Conservation (phyloP, 2,113 vertebrate genomes). For the Talpa occidentalis region DNA sequence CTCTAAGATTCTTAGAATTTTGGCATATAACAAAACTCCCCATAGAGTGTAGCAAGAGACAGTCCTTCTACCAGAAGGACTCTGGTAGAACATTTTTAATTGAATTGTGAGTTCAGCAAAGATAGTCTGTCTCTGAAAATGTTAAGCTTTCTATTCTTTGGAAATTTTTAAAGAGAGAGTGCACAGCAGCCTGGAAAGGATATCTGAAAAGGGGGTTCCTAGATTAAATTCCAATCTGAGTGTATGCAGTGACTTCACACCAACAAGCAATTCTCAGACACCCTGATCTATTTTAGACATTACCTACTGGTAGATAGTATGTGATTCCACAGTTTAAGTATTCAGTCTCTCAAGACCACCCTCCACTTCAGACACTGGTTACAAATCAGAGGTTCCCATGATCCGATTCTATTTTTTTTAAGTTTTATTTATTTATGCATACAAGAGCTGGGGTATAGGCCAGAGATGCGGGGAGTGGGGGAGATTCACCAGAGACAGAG, state of each 20-base stretch:
- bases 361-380: background rate
- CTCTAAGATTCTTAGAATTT: conserved; percentile 22
- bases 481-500: too few relatives aligned
- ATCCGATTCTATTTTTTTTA: too few relatives aligned
- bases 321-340: too few relatives aligned
- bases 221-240: background rate
- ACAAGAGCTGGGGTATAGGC: too few relatives aligned
- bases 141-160: background rate
- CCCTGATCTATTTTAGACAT: too few relatives aligned
- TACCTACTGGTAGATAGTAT: too few relatives aligned
- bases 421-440: too few relatives aligned
- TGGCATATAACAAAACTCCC: background rate
- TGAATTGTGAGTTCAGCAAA: background rate
- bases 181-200: background rate
- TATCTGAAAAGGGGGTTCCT: background rate
- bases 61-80: background rate
- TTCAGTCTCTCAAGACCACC: too few relatives aligned
- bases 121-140: background rate
- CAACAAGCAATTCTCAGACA: background rate
- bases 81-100: background rate
- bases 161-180: background rate
- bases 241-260: background rate
- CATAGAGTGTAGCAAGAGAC: background rate
- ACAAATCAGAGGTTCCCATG: background rate
- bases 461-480: too few relatives aligned